These are phyloP conservation scores for Epinephelus moara DNA, from an alignment of 2,113 vertebrate species.

Conservation along the genomic window DNA sequence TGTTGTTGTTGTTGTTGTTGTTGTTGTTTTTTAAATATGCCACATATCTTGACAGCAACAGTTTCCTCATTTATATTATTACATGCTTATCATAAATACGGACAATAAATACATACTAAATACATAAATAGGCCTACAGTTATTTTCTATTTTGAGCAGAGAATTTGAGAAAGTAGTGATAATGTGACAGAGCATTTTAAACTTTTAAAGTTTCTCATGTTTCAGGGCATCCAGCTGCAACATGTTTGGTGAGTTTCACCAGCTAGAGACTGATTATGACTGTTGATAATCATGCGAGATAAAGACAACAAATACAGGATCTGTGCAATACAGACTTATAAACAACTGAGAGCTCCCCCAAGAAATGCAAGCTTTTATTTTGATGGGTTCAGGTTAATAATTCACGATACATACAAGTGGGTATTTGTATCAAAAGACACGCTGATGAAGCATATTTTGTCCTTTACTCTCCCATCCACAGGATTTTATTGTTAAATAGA, in stretches of 20 bases:
- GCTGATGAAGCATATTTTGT: not conserved
- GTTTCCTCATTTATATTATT: no score
- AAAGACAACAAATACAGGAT: not conserved
- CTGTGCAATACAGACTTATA: not conserved
- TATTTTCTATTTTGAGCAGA: no score
- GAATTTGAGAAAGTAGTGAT: no score
- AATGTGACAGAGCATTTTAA: no score
- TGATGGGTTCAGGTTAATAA: not conserved
- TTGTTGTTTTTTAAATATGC: no score
- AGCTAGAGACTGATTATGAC: no score
- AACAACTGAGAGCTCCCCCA: not conserved
- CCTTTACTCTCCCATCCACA: not conserved
- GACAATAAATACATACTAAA: no score
- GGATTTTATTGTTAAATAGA: not conserved
- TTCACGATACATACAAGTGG: not conserved
- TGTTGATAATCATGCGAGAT: not conserved
- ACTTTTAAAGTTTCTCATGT: not conserved
- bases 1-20: no score
- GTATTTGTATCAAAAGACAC: not conserved
- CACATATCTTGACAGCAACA: no score
- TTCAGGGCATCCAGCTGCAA: not conserved
- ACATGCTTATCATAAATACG: no score
- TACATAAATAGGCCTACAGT: no score
- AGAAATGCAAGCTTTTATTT: not conserved
- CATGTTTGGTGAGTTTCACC: not conserved